A percentile compares a stretch with the other conserved stretches of the same genome.
phyloP scores from a whole-genome alignment of 2,113 vertebrate genomes.

The Cyanoramphus novaezelandiae region DNA sequence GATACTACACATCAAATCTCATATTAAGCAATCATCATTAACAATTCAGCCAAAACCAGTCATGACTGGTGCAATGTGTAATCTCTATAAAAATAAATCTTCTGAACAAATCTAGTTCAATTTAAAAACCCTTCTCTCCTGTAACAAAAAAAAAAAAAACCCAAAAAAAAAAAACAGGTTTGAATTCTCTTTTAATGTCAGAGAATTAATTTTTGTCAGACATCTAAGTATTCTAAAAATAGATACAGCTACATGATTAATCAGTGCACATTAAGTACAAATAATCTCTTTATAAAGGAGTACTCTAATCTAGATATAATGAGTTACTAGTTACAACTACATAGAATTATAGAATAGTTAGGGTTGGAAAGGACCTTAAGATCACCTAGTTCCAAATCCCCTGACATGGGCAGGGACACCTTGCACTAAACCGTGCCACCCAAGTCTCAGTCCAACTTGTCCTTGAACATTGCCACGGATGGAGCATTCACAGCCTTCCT shows the following conservation, averaged over 20 bases:
- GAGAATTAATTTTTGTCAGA: neutral
- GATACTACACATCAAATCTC: neutral
- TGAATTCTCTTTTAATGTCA: neutral
- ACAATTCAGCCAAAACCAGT: neutral
- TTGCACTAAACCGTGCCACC: too few species aligned
- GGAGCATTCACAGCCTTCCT: too few species aligned
- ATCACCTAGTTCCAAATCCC: too few species aligned
- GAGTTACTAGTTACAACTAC: neutral
- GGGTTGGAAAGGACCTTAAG: too few species aligned
- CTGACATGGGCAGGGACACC: too few species aligned
- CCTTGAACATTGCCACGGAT: too few species aligned
- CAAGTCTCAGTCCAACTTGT: too few species aligned
- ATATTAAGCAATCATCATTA: neutral
- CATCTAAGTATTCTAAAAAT: neutral
- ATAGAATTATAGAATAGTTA: neutral
- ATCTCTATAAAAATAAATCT: neutral
- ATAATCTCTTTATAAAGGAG: neutral
- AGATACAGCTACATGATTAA: neutral
- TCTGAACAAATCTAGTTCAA: neutral
- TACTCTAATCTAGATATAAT: neutral
- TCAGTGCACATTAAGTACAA: neutral
- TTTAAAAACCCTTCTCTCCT: neutral
- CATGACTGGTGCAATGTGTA: neutral
- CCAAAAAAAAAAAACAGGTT: neutral
- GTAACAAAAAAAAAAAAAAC: neutral